Conservation (phyloP, 2,888 invertebrate genomes). For the Amphiduros pacificus region DNA sequence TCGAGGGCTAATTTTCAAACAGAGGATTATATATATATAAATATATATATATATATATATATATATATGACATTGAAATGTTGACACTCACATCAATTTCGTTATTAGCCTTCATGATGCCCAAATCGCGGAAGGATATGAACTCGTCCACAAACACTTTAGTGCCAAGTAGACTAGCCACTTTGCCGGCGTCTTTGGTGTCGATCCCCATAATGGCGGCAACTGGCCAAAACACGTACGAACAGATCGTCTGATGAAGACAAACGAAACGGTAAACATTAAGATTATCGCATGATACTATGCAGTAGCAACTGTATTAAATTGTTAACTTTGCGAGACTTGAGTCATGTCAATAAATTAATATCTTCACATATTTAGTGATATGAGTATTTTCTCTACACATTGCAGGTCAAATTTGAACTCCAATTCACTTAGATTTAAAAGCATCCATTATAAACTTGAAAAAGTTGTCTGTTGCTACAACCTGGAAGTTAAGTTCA, state of each 20-base stretch:
- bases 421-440: too few relatives aligned
- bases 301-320: too few relatives aligned
- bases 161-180: constrained; percentile 32
- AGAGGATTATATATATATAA: neutral
- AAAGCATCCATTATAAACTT: too few relatives aligned
- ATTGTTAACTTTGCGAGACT: too few relatives aligned
- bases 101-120: constrained; percentile 28
- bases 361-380: too few relatives aligned
- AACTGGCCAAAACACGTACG: constrained; percentile 36
- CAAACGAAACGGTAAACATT: neutral
- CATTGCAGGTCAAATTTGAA: too few relatives aligned
- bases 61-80: neutral
- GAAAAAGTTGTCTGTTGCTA: neutral
- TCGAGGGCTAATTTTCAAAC: neutral
- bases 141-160: constrained; percentile 36
- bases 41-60: neutral
- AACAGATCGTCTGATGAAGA: constrained; percentile 35
- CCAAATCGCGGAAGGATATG: constrained; percentile 31
- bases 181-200: constrained; percentile 28
- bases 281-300: too few relatives aligned
- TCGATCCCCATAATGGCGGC: constrained; percentile 36
- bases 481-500: constrained; percentile 58
- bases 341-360: too few relatives aligned
- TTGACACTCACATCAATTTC: constrained; percentile 25
- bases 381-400: too few relatives aligned